These are phyloP conservation scores for Xanthorhoe designata DNA, from an alignment of 2,888 invertebrate species.

Conservation along the genomic window DNA sequence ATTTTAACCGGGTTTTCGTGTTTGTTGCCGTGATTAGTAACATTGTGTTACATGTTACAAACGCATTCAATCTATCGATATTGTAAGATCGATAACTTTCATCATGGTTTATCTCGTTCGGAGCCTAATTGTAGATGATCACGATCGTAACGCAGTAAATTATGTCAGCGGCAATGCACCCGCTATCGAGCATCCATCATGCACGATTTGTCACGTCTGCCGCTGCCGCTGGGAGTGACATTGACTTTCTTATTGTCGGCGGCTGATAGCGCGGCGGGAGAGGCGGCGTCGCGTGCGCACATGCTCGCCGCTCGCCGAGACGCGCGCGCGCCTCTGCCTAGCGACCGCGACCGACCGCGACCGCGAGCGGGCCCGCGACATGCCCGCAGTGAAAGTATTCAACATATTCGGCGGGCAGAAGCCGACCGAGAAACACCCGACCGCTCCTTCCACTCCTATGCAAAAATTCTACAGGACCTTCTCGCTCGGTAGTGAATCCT, in stretches of 20 bases:
- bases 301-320: constrained; percentile 77
- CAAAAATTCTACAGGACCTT: constrained; percentile 84
- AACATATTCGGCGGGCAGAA: constrained; percentile 84
- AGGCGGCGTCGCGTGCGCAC: constrained; percentile 62
- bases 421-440: constrained; percentile 77
- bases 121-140: constrained; percentile 34
- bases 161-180: constrained; percentile 40
- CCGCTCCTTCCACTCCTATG: constrained; percentile 68
- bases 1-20: constrained; percentile 37
- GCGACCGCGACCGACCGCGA: constrained; percentile 68
- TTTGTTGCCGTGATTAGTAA: constrained; percentile 18
- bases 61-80: constrained; percentile 10
- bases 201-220: constrained; percentile 66
- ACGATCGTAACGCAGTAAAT: constrained; percentile 38
- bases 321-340: constrained; percentile 78
- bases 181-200: constrained; percentile 47
- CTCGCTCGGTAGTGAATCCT: constrained; percentile 74
- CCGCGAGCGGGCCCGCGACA: constrained; percentile 78
- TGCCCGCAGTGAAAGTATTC: constrained; percentile 85
- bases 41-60: constrained; percentile 6
- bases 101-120: constrained; percentile 29
- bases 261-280: constrained; percentile 62
- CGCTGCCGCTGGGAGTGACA: constrained; percentile 68
- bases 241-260: constrained; percentile 80
- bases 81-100: constrained; percentile 30